These are phyloP conservation scores for Aeoliscus strigatus DNA, from an alignment of 2,797 vertebrate genomes.

Conservation along the genomic window DNA sequence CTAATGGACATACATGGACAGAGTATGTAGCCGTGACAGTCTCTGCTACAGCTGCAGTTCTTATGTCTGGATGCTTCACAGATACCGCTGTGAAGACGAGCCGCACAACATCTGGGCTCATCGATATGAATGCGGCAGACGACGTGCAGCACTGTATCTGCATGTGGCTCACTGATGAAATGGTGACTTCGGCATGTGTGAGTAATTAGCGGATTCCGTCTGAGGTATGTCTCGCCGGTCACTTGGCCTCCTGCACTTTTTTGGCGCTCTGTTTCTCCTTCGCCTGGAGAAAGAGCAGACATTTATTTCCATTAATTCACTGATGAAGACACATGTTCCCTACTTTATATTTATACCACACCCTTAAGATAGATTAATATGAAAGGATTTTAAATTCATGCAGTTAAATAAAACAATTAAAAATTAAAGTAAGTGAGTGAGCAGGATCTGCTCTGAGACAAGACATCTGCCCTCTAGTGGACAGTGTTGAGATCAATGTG, in stretches of 20 bases:
- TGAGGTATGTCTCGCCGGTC: slow-evolving; percentile 55
- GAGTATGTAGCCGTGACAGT: slow-evolving; percentile 14
- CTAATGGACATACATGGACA: slow-evolving; percentile 41
- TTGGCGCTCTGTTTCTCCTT: slow-evolving; percentile 97
- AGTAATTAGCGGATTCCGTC: slow-evolving; percentile 18
- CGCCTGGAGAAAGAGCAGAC: slow-evolving; percentile 73
- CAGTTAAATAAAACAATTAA: neutral
- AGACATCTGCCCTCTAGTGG: too few relatives aligned
- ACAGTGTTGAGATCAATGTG: too few relatives aligned
- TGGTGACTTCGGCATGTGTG: slow-evolving; percentile 22
- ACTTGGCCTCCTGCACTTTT: slow-evolving; percentile 95
- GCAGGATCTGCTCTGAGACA: too few relatives aligned
- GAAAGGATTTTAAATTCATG: too few relatives aligned
- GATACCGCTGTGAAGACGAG: slow-evolving; percentile 31
- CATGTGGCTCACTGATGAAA: slow-evolving; percentile 37
- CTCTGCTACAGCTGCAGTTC: slow-evolving; percentile 42
- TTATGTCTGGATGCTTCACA: slow-evolving; percentile 27
- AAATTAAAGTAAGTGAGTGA: neutral
- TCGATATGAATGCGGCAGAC: slow-evolving; percentile 28
- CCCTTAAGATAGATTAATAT: too few relatives aligned
- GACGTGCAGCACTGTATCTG: slow-evolving; percentile 20
- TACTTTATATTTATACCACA: too few relatives aligned
- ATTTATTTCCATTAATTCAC: slow-evolving; percentile 3
- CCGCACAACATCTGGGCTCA: slow-evolving; percentile 30
- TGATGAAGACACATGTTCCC: neutral